Base-by-base conservation (phyloP, 2,888 invertebrate genomes). In the Andricus curvator region DNA sequence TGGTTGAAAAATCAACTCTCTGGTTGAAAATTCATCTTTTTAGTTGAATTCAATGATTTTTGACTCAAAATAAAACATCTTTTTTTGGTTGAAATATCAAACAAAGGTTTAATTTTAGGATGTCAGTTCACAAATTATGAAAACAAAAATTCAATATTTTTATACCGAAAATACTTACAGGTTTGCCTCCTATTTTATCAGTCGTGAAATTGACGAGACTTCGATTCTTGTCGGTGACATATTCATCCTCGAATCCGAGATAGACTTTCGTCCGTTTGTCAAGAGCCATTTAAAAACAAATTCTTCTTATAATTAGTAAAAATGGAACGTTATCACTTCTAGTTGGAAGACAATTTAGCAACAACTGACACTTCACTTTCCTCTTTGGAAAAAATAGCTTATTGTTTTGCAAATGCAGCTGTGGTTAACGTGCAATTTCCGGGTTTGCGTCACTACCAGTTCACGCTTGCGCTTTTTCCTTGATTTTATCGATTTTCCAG, bases 161-260 rank as follows among this genome's bases (percentile, higher is more conserved):
- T 20, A 62, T 25, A 67, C 13, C 77, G 11, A 25, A 25, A 25
- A 25, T 64, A 89, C 91, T 91, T 89, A 93, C 93, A 85, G 93
- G 93, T 85, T 88, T 88, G 84, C 97, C 97, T 86, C 97, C 97
- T 84, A 97, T 95, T 95, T 97, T 97, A 92, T 97, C 97, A 48
- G 96, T 95, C 51, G 95, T 95, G 91, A 95, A 96, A 92, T 95
- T 96, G 51, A 96, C 93, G 80, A 94, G 91, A 20, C 93, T 93
- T 86, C 94, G 94, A 92, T 96, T 94, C 92, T 96, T 97, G 67
- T 96, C 96, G 81, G 94, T 94, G 83, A 97, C 94, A 79, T 93
- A 93, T 93, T 97, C 97, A 91, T 97, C 97, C 90, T 97, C 96
- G 88, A 95, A 97, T 56, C 97, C 97, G 88, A 97, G 93, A 90